Conservation (phyloP, 2,888 invertebrate genomes). For the Drosophila acutilabella region DNA sequence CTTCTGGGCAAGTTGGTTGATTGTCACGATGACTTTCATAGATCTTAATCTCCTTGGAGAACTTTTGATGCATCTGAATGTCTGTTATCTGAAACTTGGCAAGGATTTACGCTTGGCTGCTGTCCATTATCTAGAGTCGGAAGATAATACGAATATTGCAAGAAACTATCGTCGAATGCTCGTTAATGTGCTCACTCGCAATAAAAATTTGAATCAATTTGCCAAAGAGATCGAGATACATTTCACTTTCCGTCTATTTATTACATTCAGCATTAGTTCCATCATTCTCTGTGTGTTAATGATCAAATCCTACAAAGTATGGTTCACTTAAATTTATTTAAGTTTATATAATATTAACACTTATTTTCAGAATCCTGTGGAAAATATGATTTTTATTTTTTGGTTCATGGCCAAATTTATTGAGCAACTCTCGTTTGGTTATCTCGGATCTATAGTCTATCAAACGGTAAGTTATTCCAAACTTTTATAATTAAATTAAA, state of each 20-base stretch:
- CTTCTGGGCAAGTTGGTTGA: constrained; percentile 59
- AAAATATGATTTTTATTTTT: constrained; percentile 45
- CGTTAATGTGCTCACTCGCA: constrained; percentile 52
- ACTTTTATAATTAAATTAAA: too few species aligned
- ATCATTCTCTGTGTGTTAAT: constrained; percentile 70
- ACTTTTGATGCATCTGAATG: constrained; percentile 77
- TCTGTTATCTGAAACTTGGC: constrained; percentile 65
- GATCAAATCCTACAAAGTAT: constrained; percentile 71
- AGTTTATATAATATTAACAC: background rate
- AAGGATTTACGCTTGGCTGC: constrained; percentile 55
- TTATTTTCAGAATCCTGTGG: constrained; percentile 51
- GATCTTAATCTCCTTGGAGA: constrained; percentile 74
- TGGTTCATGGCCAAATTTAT: constrained; percentile 69
- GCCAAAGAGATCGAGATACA: constrained; percentile 60
- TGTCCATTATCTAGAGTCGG: constrained; percentile 3
- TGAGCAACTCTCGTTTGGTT: constrained; percentile 65
- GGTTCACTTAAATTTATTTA: constrained; percentile 4
- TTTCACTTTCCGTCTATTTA: constrained; percentile 76
- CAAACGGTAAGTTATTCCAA: constrained; percentile 53
- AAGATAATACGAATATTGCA: constrained; percentile 32
- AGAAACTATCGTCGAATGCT: constrained; percentile 55
- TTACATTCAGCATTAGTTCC: constrained; percentile 72
- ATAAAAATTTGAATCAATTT: constrained; percentile 70
- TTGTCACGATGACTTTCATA: constrained; percentile 59
- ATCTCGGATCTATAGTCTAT: constrained; percentile 66